phyloP scores from a whole-genome alignment of 2,797 vertebrate genomes.

The Pelochelys cantorii region DNA sequence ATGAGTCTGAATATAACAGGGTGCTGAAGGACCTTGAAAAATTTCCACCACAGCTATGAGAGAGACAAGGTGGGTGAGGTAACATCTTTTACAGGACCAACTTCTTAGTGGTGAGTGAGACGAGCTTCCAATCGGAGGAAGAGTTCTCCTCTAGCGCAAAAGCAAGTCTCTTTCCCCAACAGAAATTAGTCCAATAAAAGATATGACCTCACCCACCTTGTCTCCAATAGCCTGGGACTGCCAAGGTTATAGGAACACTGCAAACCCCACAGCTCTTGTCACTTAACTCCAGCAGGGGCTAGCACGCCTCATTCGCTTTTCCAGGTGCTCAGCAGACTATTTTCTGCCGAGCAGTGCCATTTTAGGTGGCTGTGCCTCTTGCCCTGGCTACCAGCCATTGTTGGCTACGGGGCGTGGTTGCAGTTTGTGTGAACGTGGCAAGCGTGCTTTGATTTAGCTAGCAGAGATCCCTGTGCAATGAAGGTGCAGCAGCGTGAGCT shows the following conservation, averaged over 20 bases:
- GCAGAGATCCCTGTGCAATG: neutral
- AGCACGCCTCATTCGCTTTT: slow-evolving; percentile 33
- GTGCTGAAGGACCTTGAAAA: slow-evolving; percentile 5
- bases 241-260: neutral
- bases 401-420: neutral
- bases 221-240: neutral
- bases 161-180: neutral
- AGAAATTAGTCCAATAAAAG: neutral
- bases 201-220: neutral
- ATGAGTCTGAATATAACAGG: neutral
- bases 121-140: neutral
- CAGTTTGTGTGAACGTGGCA: neutral
- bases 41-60: neutral
- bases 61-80: neutral
- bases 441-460: neutral
- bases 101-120: neutral
- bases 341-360: slow-evolving; percentile 45
- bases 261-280: neutral
- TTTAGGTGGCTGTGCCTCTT: neutral
- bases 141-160: neutral
- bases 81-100: neutral
- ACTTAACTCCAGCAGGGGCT: slow-evolving; percentile 1
- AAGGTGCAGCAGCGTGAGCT: neutral
- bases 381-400: neutral
- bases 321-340: slow-evolving; percentile 42